phyloP scores from a whole-genome alignment of 2,113 vertebrate genomes.

The Jaculus jaculus region DNA sequence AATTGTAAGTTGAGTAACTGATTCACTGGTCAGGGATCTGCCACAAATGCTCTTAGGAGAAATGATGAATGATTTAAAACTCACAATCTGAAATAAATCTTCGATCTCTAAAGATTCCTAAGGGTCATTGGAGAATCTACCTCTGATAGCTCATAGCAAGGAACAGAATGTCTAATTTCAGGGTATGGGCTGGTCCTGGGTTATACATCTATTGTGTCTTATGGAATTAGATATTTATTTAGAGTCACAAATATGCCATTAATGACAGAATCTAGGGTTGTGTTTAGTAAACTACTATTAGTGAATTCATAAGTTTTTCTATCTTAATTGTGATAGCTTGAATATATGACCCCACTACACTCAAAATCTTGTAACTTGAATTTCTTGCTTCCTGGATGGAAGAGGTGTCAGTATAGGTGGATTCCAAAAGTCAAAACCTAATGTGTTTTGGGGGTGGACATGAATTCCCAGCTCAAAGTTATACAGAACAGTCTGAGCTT shows the following conservation, averaged over 20 bases:
- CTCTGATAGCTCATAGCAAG: slow-evolving; percentile 75
- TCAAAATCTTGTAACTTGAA: too few species aligned
- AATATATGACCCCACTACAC: too few species aligned
- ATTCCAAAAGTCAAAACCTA: too few species aligned
- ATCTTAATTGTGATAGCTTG: not conserved
- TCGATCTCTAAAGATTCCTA: slow-evolving; percentile 83
- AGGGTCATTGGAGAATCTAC: slow-evolving; percentile 80
- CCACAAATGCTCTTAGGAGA: slow-evolving; percentile 82
- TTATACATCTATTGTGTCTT: slow-evolving; percentile 15
- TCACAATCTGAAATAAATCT: slow-evolving; percentile 81
- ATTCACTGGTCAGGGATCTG: slow-evolving; percentile 82
- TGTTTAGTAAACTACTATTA: not conserved
- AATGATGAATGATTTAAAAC: slow-evolving; percentile 87
- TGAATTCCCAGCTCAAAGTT: too few species aligned
- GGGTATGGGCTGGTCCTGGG: not conserved
- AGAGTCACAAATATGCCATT: not conserved
- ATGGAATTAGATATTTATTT: not conserved
- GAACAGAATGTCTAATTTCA: not conserved
- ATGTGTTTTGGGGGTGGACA: too few species aligned
- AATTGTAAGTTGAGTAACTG: slow-evolving; percentile 82
- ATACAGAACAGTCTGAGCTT: too few species aligned
- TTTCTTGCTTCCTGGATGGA: too few species aligned
- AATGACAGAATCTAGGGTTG: not conserved
- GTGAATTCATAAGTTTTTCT: not conserved
- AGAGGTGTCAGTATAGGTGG: too few species aligned